Conservation (phyloP, 2,888 invertebrate species). For the Napeogenes sylphis region DNA sequence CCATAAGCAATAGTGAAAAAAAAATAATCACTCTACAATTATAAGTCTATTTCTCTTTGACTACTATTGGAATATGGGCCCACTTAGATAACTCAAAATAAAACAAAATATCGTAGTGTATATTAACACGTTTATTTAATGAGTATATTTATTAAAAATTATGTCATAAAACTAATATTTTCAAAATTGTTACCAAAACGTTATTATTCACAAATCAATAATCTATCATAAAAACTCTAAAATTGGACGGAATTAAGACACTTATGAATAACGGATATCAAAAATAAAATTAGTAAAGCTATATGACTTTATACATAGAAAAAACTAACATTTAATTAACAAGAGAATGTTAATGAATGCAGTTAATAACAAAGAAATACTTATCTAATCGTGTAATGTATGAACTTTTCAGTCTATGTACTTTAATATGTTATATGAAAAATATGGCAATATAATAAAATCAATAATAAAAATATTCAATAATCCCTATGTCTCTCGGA, state of each 20-base stretch:
- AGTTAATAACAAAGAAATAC: conserved; percentile 46
- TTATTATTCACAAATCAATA: conserved; percentile 41
- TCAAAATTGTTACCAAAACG: conserved; percentile 44
- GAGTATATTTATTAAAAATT: conserved; percentile 54
- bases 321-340: conserved; percentile 53
- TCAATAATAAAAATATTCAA: conserved; percentile 39
- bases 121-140: conserved; percentile 69
- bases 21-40: too few species aligned
- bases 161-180: conserved; percentile 33
- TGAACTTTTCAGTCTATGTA: conserved; percentile 66
- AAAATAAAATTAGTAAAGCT: conserved; percentile 72
- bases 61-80: too few species aligned
- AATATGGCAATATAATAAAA: conserved; percentile 36
- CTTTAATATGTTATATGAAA: conserved; percentile 44
- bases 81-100: conserved; percentile 10
- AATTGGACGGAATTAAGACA: conserved; percentile 37
- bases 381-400: conserved; percentile 53
- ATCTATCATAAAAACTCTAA: conserved; percentile 15
- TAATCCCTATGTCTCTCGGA: conserved; percentile 72
- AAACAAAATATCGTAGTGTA: conserved; percentile 45
- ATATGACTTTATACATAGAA: conserved; percentile 71
- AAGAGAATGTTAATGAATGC: conserved; percentile 49
- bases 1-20: too few species aligned
- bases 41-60: too few species aligned
- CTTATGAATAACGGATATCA: conserved; percentile 32